Percentiles rank a stretch among this genome's conserved stretches.
phyloP scores from a whole-genome alignment of 2,888 invertebrate species.

The Polydesmus complanatus region DNA sequence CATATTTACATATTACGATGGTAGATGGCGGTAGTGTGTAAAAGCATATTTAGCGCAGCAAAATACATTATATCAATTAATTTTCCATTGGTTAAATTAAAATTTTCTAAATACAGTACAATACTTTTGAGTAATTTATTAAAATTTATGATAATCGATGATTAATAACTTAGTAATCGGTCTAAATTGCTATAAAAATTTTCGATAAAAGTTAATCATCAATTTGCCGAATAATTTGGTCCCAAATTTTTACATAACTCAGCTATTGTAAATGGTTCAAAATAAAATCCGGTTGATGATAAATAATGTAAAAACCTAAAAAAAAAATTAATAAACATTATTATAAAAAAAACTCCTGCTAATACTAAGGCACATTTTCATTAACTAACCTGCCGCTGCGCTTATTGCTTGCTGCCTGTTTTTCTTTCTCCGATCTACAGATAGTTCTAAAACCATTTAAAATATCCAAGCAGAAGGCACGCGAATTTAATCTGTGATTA shows the following conservation, averaged over 20 bases:
- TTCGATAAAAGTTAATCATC: too few relatives aligned
- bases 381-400: neutral
- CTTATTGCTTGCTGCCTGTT: neutral
- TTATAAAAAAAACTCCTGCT: neutral
- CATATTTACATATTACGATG: too few relatives aligned
- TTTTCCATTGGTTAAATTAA: too few relatives aligned
- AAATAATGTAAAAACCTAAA: neutral
- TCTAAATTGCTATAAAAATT: too few relatives aligned
- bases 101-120: too few relatives aligned
- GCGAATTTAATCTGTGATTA: neutral
- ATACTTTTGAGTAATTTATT: too few relatives aligned
- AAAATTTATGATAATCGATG: too few relatives aligned
- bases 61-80: too few relatives aligned
- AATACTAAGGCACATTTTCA: neutral
- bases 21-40: too few relatives aligned
- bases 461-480: neutral
- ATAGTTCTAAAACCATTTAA: neutral
- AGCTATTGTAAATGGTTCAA: neutral
- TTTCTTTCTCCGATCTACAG: neutral
- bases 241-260: neutral
- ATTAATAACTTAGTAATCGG: too few relatives aligned
- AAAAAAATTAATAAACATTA: neutral
- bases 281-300: neutral
- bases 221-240: neutral
- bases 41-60: too few relatives aligned